Percentiles rank a stretch among this genome's conserved stretches.
Evolutionary conservation across 1,140 invertebrate species (phyloP).

Genomic region (Galleria mellonella): DNA sequence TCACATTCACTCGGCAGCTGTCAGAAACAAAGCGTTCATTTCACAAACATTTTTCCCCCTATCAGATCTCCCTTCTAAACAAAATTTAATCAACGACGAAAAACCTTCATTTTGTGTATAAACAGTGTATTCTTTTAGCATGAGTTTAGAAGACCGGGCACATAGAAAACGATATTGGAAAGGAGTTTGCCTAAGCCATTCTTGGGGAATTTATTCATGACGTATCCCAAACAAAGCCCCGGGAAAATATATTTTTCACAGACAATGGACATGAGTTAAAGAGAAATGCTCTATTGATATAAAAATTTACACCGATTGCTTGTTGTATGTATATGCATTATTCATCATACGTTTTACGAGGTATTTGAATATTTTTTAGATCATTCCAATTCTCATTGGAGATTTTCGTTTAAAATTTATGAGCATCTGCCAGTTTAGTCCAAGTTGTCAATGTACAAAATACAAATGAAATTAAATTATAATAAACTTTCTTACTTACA

Average conservation of each 20-base stretch:
- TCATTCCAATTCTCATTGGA: too few species aligned
- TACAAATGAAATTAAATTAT: too few species aligned
- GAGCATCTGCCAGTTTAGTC: too few species aligned
- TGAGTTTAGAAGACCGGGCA: not conserved
- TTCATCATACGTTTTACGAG: slow-evolving; percentile 2
- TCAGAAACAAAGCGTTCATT: too few species aligned
- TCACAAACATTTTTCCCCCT: too few species aligned
- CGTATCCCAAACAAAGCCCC: slow-evolving; percentile 2
- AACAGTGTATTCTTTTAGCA: not conserved
- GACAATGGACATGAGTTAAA: slow-evolving; percentile 4
- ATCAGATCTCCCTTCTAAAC: not conserved
- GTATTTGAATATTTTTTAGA: not conserved
- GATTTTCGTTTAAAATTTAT: too few species aligned
- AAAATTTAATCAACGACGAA: not conserved
- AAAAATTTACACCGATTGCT: slow-evolving; percentile 2
- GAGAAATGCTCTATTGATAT: not conserved
- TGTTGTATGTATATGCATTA: slow-evolving; percentile 4
- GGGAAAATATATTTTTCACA: slow-evolving; percentile 5
- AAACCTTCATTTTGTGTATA: slow-evolving; percentile 3
- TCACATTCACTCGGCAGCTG: too few species aligned
- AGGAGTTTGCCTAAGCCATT: slow-evolving; percentile 1
- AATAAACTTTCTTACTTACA: too few species aligned
- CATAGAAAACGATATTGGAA: slow-evolving; percentile 1
- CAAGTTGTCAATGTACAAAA: too few species aligned
- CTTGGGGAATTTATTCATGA: slow-evolving; percentile 9